Evolutionary conservation across 2,113 vertebrate genomes (phyloP), one percentile per base, ranked within the genome.

Genomic region (Hirundichthys speculiger): DNA sequence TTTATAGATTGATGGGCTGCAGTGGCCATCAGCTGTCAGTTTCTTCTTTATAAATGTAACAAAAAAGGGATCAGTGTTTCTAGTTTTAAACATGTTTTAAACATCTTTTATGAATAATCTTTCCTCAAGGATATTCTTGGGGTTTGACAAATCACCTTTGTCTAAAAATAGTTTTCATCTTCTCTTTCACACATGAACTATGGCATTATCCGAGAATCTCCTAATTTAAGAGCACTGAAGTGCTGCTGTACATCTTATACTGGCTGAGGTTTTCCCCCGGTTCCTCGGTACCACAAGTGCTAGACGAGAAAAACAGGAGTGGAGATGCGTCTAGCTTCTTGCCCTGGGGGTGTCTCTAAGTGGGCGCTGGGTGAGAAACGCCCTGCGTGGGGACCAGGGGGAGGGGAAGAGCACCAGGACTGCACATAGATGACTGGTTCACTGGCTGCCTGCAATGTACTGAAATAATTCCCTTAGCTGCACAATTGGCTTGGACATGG

Each of bases 381-480:
- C 66, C 22, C 41, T 46, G 58, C 64, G 40, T 42, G 67, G 41
- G 47, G 53, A 43, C 13, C 38, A n/a, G 47, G 60, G 54, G 58
- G 59, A 52, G 40, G 52, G 58, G 52, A 43, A 14, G 16, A 22
- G 39, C 16, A 51, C 47, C 21, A 3, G 12, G 16, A 54, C 53
- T 38, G 65, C 80, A 79, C 62, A 73, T 63, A 86, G 69, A 84
- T 79, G 83, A 87, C 85, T 86, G 90, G 86, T 91, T 90, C 88
- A 90, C 80, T 86, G 87, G 79, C 86, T 20, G 79, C 58, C 78
- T 80, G 88, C 80, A 89, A 85, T 89, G 74, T 88, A 84, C 86
- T 88, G 83, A 87, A 87, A 89, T 90, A 80, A 91, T 87, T 85
- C 78, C 55, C 77, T 92, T 92, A 89, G 87, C 89, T 92, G 91